Percentiles rank a stretch among this genome's conserved stretches.
These are phyloP conservation scores for Hippocampus comes DNA, from an alignment of 2,113 vertebrate genomes.

Conservation along the genomic window DNA sequence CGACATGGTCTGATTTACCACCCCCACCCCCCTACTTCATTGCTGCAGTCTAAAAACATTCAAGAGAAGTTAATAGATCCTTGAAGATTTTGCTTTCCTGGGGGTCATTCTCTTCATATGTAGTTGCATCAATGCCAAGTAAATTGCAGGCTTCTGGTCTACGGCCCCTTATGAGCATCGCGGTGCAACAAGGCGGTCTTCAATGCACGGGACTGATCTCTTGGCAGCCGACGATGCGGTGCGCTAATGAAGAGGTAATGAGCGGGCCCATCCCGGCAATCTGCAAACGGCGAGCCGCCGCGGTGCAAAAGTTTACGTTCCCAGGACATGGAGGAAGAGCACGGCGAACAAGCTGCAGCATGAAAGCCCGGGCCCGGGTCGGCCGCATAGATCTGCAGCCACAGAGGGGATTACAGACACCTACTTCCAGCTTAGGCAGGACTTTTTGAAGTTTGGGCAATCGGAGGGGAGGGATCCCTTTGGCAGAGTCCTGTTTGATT, in stretches of 20 bases:
- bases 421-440: constrained; percentile 80
- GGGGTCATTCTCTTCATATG: neutral
- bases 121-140: neutral
- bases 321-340: constrained; percentile 73
- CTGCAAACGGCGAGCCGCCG: constrained; percentile 55
- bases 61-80: neutral
- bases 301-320: constrained; percentile 80
- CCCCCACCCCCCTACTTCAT: no score
- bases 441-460: constrained; percentile 80
- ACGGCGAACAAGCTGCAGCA: constrained; percentile 71
- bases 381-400: constrained; percentile 82
- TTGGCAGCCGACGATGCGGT: constrained; percentile 56
- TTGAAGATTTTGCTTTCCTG: neutral
- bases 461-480: constrained; percentile 80
- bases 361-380: constrained; percentile 75
- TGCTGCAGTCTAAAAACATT: no score
- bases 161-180: constrained; percentile 40
- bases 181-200: constrained; percentile 42
- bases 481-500: constrained; percentile 87
- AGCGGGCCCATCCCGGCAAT: constrained; percentile 62
- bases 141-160: constrained; percentile 19
- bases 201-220: constrained; percentile 51
- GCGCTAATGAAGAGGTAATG: constrained; percentile 72
- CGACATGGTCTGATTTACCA: neutral
- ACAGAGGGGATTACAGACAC: constrained; percentile 80